These are phyloP conservation scores for Phalacrocorax carbo DNA, from an alignment of 2,113 vertebrate species.

Conservation along the genomic window DNA sequence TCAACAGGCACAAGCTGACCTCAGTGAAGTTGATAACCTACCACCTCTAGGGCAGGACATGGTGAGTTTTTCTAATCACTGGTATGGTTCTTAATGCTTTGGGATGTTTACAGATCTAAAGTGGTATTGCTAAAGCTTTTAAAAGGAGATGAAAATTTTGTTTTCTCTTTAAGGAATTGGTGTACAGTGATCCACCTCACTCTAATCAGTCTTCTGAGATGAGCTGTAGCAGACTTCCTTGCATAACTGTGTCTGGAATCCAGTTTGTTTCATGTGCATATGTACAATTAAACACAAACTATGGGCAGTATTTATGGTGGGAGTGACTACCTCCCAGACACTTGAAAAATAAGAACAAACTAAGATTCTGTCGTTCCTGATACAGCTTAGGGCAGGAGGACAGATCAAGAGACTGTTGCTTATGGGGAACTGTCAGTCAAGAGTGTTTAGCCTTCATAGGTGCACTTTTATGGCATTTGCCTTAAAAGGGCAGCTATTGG, in stretches of 20 bases:
- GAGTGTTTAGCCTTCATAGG: neutral
- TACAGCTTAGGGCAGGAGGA: neutral
- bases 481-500: neutral
- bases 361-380: neutral
- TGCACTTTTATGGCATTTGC: neutral
- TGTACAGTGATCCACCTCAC: neutral
- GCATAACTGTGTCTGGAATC: neutral
- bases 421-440: neutral
- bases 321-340: neutral
- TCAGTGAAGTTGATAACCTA: conserved; percentile 88
- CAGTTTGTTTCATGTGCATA: neutral
- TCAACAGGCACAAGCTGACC: conserved; percentile 92
- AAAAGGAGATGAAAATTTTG: neutral
- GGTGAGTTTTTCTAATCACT: conserved; percentile 73
- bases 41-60: conserved; percentile 96
- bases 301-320: neutral
- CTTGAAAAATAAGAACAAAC: neutral
- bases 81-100: neutral
- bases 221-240: neutral
- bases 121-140: neutral
- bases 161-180: neutral
- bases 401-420: neutral
- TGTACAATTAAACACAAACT: neutral
- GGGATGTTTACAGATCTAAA: neutral
- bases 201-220: neutral